Conservation (phyloP, 1,140 invertebrate species). For the Helicoverpa armigera region DNA sequence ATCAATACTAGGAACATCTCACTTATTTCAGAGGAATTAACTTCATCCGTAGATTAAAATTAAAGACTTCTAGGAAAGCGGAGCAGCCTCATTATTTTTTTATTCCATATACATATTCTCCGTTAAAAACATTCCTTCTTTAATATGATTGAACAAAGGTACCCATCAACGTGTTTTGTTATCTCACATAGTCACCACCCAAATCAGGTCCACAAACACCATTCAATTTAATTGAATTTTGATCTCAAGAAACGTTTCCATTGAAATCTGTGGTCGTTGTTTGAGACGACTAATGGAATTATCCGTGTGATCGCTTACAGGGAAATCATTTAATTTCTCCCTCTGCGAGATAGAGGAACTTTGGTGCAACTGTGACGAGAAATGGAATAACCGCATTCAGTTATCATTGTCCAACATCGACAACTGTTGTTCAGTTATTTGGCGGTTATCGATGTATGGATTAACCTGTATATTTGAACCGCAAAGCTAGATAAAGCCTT, state of each 20-base stretch:
- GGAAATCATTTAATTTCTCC: constrained; percentile 31
- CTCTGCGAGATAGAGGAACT: neutral
- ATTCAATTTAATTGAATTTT: constrained; percentile 18
- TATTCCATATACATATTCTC: too few species aligned
- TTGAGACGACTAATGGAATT: constrained; percentile 41
- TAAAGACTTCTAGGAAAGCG: too few species aligned
- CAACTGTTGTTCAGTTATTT: neutral
- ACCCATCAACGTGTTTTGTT: too few species aligned
- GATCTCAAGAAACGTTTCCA: constrained; percentile 31
- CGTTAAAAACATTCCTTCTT: too few species aligned
- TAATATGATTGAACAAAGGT: too few species aligned
- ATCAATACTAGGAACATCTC: too few species aligned
- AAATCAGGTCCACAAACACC: neutral
- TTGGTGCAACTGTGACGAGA: neutral
- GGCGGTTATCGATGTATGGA: neutral
- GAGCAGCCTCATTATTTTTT: too few species aligned
- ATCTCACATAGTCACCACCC: neutral
- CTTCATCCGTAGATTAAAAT: too few species aligned
- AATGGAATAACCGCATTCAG: constrained; percentile 15
- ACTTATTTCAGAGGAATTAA: too few species aligned
- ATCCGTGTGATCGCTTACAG: constrained; percentile 47
- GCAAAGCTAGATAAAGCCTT: too few species aligned
- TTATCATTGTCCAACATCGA: neutral
- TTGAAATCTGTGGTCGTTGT: constrained; percentile 22
- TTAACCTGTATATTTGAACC: neutral